Evolutionary conservation across 2,113 vertebrate genomes (phyloP), one percentile per base, ranked within the genome.

Genomic region (Scomber scombrus): DNA sequence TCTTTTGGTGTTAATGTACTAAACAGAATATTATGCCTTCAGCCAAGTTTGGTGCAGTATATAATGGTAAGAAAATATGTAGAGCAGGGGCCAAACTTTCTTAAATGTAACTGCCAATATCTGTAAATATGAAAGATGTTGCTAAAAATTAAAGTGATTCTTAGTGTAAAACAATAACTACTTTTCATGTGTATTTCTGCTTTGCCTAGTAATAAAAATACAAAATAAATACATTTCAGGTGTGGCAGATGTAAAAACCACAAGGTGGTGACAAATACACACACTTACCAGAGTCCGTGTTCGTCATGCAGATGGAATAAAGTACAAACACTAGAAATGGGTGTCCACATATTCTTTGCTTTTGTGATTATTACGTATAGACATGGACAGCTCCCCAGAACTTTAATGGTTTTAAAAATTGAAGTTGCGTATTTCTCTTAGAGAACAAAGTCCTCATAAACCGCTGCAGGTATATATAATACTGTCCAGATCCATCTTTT

Each of bases 241-340:
- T 40, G 19, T 69, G 15, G 46, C 5, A 19, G 9, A 34, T 0
- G 0, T 23, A 5, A 11, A 49, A 50, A 29, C 56, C 85, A 88
- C 69, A 72, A 72, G 83, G 58, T 75, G 85, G 85, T 71, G 81
- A 81, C 80, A 85, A 75, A 81, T 14, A 3, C 43, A 34, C 26
- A 52, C 9, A 14, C 8, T 40, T 43, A 13, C 19, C 3, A 47
- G 4, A 34, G 43, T 13, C 66, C 26, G n/a, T 3, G 14, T 54
- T 9, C 21, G 1, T 2, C 49, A 16, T 19, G 46, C 8, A 51
- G 40, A 31, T 26, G 6, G 10, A 14, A 15, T 45, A 40, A 10
- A 9, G 7, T 9, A 40, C 34, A 40, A 40, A 40, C 34, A 40
- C 6, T 40, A 40, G 34, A 9, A 7, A 40, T 6, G 8, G 34